Percentiles rank a stretch among this genome's conserved stretches.
Conservation (phyloP, 2,888 invertebrate species). For the Drosophila diplacantha region DNA sequence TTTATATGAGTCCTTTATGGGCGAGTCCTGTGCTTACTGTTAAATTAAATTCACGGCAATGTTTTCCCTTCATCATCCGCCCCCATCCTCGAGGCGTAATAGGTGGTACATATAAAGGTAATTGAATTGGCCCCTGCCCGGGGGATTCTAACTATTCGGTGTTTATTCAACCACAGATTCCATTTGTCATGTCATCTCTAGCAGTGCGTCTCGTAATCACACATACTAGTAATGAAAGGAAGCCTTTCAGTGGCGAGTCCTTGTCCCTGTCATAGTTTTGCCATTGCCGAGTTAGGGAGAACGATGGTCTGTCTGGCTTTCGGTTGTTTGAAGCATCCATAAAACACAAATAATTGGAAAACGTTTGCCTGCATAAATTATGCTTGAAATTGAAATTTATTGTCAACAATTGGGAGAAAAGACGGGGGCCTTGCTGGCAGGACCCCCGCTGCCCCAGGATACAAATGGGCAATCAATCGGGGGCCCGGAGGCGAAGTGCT, state of each 20-base stretch:
- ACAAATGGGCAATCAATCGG: constrained; percentile 39
- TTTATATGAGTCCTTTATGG: constrained; percentile 13
- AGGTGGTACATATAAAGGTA: constrained; percentile 10
- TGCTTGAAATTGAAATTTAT: constrained; percentile 58
- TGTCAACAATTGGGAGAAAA: constrained; percentile 16
- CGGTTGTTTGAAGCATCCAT: constrained; percentile 7
- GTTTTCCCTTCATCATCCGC: neutral
- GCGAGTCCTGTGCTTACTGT: neutral
- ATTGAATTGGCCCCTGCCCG: constrained; percentile 6
- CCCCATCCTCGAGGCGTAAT: too few relatives aligned
- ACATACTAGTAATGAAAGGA: neutral
- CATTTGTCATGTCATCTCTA: neutral
- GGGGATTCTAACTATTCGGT: neutral
- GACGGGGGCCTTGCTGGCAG: neutral
- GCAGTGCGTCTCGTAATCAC: neutral
- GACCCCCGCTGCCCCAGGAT: constrained; percentile 10
- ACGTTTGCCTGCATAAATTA: constrained; percentile 64
- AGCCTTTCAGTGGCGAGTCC: neutral
- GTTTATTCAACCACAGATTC: neutral
- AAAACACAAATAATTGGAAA: constrained; percentile 44
- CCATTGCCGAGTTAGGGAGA: neutral
- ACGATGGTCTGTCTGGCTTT: neutral
- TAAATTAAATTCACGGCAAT: constrained; percentile 25
- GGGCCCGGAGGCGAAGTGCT: neutral
- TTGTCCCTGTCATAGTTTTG: constrained; percentile 12